Conservation (phyloP, 2,888 invertebrate genomes). For the Scrobipalpa costella region DNA sequence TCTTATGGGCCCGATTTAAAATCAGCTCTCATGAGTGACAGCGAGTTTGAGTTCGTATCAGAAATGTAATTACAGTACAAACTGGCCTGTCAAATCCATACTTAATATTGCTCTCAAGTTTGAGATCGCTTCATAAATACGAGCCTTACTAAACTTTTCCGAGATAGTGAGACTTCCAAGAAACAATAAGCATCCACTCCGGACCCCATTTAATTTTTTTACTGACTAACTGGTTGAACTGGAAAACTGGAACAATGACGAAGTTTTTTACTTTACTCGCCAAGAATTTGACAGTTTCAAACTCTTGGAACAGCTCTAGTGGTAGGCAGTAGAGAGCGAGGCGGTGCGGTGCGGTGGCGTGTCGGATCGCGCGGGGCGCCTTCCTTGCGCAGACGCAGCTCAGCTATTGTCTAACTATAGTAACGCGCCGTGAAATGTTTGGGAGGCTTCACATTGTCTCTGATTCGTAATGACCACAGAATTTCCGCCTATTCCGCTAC, state of each 20-base stretch:
- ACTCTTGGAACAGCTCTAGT: not conserved
- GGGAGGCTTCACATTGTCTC: slow-evolving; percentile 52
- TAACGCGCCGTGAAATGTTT: slow-evolving; percentile 49
- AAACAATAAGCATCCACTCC: too few relatives aligned
- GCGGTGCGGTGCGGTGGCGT: slow-evolving; percentile 43
- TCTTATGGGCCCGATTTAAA: too few relatives aligned
- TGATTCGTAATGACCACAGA: slow-evolving; percentile 44
- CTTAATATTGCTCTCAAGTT: too few relatives aligned
- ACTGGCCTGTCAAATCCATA: too few relatives aligned
- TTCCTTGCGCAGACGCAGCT: not conserved
- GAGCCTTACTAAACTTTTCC: too few relatives aligned
- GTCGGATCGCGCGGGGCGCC: slow-evolving; percentile 31
- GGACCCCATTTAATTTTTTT: too few relatives aligned
- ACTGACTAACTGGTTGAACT: too few relatives aligned
- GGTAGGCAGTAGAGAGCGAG: not conserved
- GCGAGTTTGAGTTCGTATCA: too few relatives aligned
- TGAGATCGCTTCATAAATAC: too few relatives aligned
- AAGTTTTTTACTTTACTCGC: not conserved
- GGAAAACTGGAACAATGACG: not conserved
- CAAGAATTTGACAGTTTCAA: not conserved
- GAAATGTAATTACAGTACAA: too few relatives aligned
- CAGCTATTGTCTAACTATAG: slow-evolving; percentile 43
- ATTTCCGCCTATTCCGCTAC: slow-evolving; percentile 34
- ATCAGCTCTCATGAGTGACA: too few relatives aligned
- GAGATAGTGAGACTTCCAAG: too few relatives aligned